Base-by-base conservation (phyloP, 2,113 vertebrate species). In the Leucopsar rothschildi region DNA sequence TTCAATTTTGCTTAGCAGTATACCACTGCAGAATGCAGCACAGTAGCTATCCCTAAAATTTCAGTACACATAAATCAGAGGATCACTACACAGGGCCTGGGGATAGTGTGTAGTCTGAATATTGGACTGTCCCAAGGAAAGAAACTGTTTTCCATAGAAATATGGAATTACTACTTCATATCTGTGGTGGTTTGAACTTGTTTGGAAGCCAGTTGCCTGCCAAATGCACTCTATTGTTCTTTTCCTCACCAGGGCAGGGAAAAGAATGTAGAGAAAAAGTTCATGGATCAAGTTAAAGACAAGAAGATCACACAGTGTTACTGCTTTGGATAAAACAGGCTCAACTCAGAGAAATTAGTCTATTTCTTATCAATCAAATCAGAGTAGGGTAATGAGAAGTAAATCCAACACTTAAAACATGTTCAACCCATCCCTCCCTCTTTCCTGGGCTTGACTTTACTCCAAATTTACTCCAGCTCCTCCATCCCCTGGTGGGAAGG, bases 141-240 rank as follows among this genome's bases (percentile, higher is more conserved):
- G 33, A 42, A 42, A 1, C 2, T 39, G 8, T 39, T 81, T 81
- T 65, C 16, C 25, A 5, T 6, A 44, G 25, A 42, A 42, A 61
- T 33, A 35, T 35, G 27, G 21, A 75, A 72, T 61, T 69, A 6
- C 21, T 59, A 3, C 14, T 37, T 37, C 13, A 8, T 68, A 22
- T 22, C 11, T 44, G 2, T 44, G 14, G 21, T 27, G 9, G 7
- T 12, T 59, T 50, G 61, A 59, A 17, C 8, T 86, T 59, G 25
- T 4, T 35, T 35, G 25, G 31, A 59, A 59, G 37, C 25, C 17
- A 59, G 37, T 6, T 35, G 7, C 31, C 25, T 0, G 0, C 7
- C 13, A 50, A 66, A 76, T 17, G 9, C 37, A 37, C 14, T 14
- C 52, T 42, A 29, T 57, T 22, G 42, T 14, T 59, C 7, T 7